Percentiles rank a stretch among this genome's conserved stretches.
These are phyloP conservation scores for Onychomys torridus DNA, from an alignment of 2,797 vertebrate species.

Conservation along the genomic window DNA sequence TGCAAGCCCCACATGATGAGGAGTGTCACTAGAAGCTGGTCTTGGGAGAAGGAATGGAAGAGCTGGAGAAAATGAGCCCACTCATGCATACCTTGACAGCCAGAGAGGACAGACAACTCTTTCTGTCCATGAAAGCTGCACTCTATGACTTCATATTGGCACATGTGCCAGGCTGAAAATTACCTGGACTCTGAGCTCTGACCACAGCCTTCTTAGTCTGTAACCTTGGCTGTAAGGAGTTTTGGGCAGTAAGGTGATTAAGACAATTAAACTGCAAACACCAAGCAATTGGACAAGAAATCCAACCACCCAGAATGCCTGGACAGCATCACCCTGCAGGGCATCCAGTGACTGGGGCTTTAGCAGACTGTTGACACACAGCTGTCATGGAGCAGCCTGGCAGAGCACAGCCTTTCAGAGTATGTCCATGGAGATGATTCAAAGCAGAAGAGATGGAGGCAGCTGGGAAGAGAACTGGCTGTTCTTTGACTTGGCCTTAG, in stretches of 20 bases:
- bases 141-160: neutral
- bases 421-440: neutral
- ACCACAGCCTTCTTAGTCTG: constrained; percentile 57
- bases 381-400: neutral
- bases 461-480: too few relatives aligned
- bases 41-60: neutral
- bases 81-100: neutral
- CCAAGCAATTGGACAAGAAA: neutral
- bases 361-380: accelerated
- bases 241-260: neutral
- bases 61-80: neutral
- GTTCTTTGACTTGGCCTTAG: neutral
- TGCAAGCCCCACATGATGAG: accelerated
- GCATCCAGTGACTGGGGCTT: neutral
- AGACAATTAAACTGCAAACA: neutral
- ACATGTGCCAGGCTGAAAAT: neutral
- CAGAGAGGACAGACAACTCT: neutral
- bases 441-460: neutral
- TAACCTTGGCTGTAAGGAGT: constrained; percentile 70
- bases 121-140: neutral
- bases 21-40: neutral
- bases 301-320: neutral
- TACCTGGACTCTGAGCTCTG: neutral
- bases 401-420: accelerated
- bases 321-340: accelerated